A percentile compares a stretch with the other conserved stretches of the same genome.
Conservation (phyloP, 2,888 invertebrate species). For the Sturmia bella region DNA sequence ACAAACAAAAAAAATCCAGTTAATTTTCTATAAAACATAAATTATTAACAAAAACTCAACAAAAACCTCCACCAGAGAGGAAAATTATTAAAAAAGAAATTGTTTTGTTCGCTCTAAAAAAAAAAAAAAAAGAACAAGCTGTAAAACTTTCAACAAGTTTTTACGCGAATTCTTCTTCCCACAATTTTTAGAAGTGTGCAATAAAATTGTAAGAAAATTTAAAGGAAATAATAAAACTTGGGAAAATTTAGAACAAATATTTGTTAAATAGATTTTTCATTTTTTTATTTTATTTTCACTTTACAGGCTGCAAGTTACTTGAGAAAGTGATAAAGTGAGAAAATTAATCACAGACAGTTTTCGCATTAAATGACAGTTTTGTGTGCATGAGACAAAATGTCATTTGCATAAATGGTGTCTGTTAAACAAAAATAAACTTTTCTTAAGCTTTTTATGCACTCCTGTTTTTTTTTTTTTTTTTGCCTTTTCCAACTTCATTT, state of each 20-base stretch:
- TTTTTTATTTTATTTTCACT: conserved; percentile 51
- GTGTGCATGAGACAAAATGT: conserved; percentile 57
- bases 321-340: conserved; percentile 69
- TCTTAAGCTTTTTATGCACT: conserved; percentile 33
- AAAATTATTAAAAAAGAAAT: conserved; percentile 52
- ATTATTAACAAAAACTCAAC: conserved; percentile 51
- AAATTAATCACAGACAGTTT: conserved; percentile 70
- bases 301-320: conserved; percentile 30
- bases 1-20: conserved; percentile 39
- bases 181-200: conserved; percentile 29
- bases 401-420: conserved; percentile 68
- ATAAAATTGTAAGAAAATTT: conserved; percentile 43
- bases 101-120: conserved; percentile 26
- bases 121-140: conserved; percentile 34
- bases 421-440: conserved; percentile 61
- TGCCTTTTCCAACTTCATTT: conserved; percentile 13
- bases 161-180: neutral
- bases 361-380: conserved; percentile 61
- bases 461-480: neutral
- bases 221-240: conserved; percentile 32
- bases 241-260: conserved; percentile 65
- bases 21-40: conserved; percentile 70
- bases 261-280: conserved; percentile 52
- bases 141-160: conserved; percentile 68
- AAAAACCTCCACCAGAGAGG: conserved; percentile 26